Evolutionary conservation across 2,797 vertebrate species (phyloP).

Genomic region (Crax fasciolata): DNA sequence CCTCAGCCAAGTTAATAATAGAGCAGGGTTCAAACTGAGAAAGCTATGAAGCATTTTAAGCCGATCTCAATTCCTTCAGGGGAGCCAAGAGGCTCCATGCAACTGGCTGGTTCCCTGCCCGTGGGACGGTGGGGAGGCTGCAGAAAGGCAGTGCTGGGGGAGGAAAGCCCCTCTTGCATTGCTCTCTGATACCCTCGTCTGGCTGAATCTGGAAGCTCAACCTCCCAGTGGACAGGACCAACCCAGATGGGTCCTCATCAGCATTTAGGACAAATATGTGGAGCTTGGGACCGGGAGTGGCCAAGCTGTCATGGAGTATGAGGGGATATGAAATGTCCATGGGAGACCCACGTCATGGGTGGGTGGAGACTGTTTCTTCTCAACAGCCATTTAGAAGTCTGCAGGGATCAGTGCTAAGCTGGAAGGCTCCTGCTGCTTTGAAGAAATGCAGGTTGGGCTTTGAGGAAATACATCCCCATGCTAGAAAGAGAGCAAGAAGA

Average conservation of each 20-base stretch:
- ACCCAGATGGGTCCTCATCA: background rate
- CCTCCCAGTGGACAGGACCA: background rate
- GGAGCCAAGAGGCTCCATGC: background rate
- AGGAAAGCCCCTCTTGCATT: background rate
- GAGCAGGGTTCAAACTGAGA: background rate
- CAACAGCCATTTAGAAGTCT: background rate
- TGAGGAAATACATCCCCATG: background rate
- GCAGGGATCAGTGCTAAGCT: background rate
- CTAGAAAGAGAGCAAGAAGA: background rate
- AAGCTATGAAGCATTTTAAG: background rate
- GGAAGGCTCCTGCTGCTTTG: background rate
- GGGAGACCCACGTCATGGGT: rapidly evolving
- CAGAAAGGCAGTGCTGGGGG: background rate
- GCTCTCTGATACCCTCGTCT: constrained; percentile 3
- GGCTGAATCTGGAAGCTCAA: constrained; percentile 1
- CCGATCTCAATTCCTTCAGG: background rate
- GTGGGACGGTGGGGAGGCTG: background rate
- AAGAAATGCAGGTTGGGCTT: background rate
- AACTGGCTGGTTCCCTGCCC: background rate
- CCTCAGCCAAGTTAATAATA: constrained; percentile 25
- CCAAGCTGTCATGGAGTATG: background rate
- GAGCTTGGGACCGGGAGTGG: background rate
- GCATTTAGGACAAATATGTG: background rate
- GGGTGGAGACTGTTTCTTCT: background rate
- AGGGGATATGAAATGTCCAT: background rate